Percentiles rank a stretch among this genome's conserved stretches.
These are phyloP conservation scores for Rhodinocichla rosea DNA, from an alignment of 2,113 vertebrate genomes.

Conservation along the genomic window DNA sequence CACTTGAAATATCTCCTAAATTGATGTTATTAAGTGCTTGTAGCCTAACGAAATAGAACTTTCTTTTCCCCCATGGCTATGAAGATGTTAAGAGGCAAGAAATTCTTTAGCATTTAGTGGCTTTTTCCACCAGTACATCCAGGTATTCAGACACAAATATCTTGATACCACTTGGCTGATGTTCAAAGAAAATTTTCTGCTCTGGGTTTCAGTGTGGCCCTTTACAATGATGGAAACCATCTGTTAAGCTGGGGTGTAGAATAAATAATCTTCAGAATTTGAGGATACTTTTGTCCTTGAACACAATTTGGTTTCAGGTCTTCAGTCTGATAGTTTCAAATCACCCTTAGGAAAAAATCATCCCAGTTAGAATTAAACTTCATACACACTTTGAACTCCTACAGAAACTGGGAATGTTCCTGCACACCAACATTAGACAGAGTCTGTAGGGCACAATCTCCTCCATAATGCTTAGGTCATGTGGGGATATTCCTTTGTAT, in stretches of 20 bases:
- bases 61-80: background rate
- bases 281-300: background rate
- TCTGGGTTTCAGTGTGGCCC: background rate
- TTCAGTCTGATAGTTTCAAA: background rate
- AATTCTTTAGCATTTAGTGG: background rate
- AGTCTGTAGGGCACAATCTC: background rate
- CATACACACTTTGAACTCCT: background rate
- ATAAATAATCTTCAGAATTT: background rate
- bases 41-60: background rate
- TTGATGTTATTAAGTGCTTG: background rate
- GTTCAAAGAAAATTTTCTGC: background rate
- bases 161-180: background rate
- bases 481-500: constrained; percentile 28
- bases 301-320: background rate
- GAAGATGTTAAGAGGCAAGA: background rate
- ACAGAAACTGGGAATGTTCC: background rate
- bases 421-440: background rate
- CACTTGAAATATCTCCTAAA: background rate
- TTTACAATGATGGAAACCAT: background rate
- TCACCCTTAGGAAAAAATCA: background rate
- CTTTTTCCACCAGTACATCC: background rate
- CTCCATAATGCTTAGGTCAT: background rate
- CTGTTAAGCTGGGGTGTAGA: background rate
- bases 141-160: background rate
- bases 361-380: background rate